Percentiles rank a stretch among this genome's conserved stretches.
phyloP scores from a whole-genome alignment of 2,797 vertebrate species.

The Pangasius macronema region DNA sequence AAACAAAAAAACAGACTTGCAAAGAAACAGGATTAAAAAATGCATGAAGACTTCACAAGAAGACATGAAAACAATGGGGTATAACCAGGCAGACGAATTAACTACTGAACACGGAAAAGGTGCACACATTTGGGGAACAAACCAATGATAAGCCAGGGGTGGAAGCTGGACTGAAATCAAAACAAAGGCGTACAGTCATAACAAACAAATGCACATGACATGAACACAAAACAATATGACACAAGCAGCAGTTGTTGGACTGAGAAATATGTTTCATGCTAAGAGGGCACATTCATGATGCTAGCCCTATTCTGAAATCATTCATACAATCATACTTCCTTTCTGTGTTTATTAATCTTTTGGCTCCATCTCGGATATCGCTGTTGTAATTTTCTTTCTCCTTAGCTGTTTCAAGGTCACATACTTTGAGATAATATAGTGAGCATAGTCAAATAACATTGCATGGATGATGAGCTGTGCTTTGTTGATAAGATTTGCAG shows the following conservation, averaged over 20 bases:
- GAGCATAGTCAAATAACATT: slow-evolving; percentile 13
- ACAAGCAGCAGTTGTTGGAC: background rate
- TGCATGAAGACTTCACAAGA: background rate
- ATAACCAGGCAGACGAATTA: background rate
- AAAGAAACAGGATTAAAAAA: background rate
- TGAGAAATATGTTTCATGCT: background rate
- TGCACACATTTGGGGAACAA: background rate
- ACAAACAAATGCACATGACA: background rate
- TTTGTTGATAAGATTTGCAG: slow-evolving; percentile 26
- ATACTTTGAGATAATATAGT: slow-evolving; percentile 17
- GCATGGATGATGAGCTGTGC: slow-evolving; percentile 13
- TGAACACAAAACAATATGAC: background rate
- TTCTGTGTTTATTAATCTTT: slow-evolving; percentile 54
- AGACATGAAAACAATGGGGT: background rate
- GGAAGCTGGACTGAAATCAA: background rate
- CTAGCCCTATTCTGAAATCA: slow-evolving; percentile 45
- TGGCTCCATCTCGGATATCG: slow-evolving; percentile 30
- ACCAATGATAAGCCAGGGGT: background rate
- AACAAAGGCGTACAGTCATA: background rate
- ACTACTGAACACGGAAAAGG: background rate
- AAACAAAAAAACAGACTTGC: background rate
- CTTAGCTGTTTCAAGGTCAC: slow-evolving; percentile 16
- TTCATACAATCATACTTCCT: slow-evolving; percentile 54
- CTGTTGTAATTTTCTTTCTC: slow-evolving; percentile 17
- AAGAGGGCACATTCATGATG: background rate